phyloP scores from a whole-genome alignment of 2,888 invertebrate genomes.

The Fabriciana adippe region DNA sequence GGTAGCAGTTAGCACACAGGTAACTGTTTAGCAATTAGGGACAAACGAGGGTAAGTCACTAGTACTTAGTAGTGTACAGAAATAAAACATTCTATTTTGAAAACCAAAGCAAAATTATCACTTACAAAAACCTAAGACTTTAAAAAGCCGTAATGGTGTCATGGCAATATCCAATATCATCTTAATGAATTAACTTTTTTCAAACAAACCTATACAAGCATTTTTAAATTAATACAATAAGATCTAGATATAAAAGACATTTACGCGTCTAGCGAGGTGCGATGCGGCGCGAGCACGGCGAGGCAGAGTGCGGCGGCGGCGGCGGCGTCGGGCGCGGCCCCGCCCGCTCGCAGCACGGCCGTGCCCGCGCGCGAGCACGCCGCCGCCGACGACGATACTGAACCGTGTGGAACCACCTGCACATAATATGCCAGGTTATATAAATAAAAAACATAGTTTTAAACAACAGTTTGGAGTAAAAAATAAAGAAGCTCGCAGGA shows the following conservation, averaged over 20 bases:
- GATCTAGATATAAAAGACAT: constrained; percentile 43
- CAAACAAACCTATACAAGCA: too few relatives aligned
- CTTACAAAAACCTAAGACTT: too few relatives aligned
- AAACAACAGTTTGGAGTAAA: neutral
- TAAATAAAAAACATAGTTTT: neutral
- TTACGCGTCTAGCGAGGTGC: constrained; percentile 90
- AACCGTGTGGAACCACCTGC: constrained; percentile 88
- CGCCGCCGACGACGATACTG: constrained; percentile 87
- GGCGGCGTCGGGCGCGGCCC: constrained; percentile 89
- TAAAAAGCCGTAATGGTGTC: too few relatives aligned
- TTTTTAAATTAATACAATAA: too few relatives aligned
- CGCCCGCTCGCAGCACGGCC: constrained; percentile 84
- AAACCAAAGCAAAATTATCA: too few relatives aligned
- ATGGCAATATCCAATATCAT: too few relatives aligned
- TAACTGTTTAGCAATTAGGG: too few relatives aligned
- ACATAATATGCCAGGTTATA: neutral
- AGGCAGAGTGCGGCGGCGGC: constrained; percentile 88
- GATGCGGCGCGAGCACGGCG: constrained; percentile 87
- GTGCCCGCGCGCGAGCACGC: constrained; percentile 88
- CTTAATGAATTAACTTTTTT: too few relatives aligned
- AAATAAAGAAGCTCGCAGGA: neutral
- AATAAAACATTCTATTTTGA: too few relatives aligned
- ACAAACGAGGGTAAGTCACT: too few relatives aligned
- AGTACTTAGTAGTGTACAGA: too few relatives aligned
- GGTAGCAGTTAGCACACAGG: too few relatives aligned